These are phyloP conservation scores for Metellina segmentata DNA, from an alignment of 2,888 invertebrate genomes.

Conservation along the genomic window DNA sequence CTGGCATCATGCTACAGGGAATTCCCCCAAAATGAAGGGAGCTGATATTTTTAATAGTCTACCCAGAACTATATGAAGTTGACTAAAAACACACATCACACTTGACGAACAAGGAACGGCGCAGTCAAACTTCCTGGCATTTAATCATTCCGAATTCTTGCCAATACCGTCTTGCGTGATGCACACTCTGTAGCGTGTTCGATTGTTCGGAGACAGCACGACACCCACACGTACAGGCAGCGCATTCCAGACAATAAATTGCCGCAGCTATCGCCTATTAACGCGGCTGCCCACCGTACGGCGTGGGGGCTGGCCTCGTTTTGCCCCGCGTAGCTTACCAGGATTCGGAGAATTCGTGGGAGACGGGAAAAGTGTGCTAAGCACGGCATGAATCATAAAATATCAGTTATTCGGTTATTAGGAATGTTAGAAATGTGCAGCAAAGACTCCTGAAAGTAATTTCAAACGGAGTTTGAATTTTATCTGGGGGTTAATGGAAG, in stretches of 20 bases:
- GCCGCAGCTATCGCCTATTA: background rate
- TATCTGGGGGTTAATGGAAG: no score
- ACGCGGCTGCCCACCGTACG: conserved; percentile 12
- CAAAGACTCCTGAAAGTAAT: no score
- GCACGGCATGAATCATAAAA: background rate
- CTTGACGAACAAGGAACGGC: background rate
- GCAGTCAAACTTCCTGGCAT: background rate
- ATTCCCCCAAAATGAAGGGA: no score
- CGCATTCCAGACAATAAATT: no score
- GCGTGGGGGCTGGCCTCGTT: conserved; percentile 58
- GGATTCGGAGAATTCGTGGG: conserved; percentile 10
- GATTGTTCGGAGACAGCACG: background rate
- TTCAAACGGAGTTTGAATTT: no score
- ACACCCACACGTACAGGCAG: background rate
- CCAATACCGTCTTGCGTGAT: background rate
- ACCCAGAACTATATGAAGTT: no score
- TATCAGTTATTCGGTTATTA: no score
- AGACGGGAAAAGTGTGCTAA: background rate
- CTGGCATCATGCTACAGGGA: no score
- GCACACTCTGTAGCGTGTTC: background rate
- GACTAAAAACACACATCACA: background rate
- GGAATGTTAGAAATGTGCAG: no score
- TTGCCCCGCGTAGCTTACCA: conserved; percentile 5
- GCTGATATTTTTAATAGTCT: no score
- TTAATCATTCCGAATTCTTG: background rate